Percentiles rank a stretch among this genome's conserved stretches.
phyloP scores from a whole-genome alignment of 2,888 invertebrate species.

The Eupeodes latifasciatus region DNA sequence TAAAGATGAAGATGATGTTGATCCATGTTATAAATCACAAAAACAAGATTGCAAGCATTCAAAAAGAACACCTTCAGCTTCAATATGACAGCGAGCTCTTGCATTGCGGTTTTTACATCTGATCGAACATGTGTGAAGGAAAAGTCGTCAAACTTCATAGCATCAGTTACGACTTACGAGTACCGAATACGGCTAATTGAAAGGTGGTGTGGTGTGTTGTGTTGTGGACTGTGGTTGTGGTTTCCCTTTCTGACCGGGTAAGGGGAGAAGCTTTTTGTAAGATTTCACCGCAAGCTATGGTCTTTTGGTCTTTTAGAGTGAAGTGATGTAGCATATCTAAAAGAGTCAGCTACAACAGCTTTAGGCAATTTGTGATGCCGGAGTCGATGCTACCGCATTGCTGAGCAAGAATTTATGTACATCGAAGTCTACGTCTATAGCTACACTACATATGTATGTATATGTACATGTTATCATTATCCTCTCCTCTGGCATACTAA shows the following conservation, averaged over 20 bases:
- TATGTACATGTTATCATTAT: constrained; percentile 49
- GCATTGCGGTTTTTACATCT: constrained; percentile 63
- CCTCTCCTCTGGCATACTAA: constrained; percentile 63
- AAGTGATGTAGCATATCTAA: constrained; percentile 46
- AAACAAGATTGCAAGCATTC: constrained; percentile 34
- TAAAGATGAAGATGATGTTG: background rate
- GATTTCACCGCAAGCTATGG: constrained; percentile 63
- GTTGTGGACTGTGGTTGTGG: constrained; percentile 30
- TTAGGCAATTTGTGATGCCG: background rate
- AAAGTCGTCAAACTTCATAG: constrained; percentile 62
- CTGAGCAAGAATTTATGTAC: background rate
- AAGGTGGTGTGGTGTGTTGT: constrained; percentile 25
- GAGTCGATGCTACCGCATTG: constrained; percentile 14
- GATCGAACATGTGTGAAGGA: constrained; percentile 47
- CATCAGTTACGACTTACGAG: constrained; percentile 34
- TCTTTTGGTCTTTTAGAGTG: constrained; percentile 47
- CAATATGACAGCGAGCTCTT: constrained; percentile 30
- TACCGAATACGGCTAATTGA: constrained; percentile 43
- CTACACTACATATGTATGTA: background rate
- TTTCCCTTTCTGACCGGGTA: constrained; percentile 70
- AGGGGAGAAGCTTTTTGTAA: constrained; percentile 46
- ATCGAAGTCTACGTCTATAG: background rate
- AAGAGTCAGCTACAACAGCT: constrained; percentile 14
- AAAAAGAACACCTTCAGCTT: constrained; percentile 51
- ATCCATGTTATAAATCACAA: constrained; percentile 36